These are phyloP conservation scores for Lichenostomus cassidix DNA, from an alignment of 2,113 vertebrate genomes.

Conservation along the genomic window DNA sequence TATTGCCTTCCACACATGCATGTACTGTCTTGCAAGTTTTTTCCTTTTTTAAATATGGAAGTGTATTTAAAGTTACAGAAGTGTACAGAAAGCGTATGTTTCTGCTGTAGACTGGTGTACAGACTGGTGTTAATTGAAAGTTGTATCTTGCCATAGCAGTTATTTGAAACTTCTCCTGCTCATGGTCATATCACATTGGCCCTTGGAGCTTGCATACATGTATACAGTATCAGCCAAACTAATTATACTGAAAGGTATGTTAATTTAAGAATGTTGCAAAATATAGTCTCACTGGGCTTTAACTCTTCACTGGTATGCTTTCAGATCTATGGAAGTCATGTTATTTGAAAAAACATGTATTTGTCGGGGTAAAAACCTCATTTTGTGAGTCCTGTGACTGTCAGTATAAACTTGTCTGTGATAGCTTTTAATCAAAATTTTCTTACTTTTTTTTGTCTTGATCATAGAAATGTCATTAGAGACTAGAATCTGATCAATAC, in stretches of 20 bases:
- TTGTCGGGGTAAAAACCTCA: rapidly evolving
- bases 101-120: neutral
- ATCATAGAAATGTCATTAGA: neutral
- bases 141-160: neutral
- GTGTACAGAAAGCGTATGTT: neutral
- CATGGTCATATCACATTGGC: neutral
- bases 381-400: neutral
- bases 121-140: neutral
- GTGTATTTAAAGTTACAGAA: neutral
- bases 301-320: neutral
- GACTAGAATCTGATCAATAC: neutral
- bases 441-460: neutral
- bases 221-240: neutral
- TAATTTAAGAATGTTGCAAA: constrained; percentile 17
- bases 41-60: neutral
- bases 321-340: neutral
- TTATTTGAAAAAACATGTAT: neutral
- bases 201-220: neutral
- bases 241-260: neutral
- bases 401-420: neutral
- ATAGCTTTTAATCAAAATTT: neutral
- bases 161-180: neutral
- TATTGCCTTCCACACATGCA: rapidly evolving
- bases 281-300: neutral
- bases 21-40: neutral